These are phyloP conservation scores for Himalopsyche phryganea DNA, from an alignment of 1,140 invertebrate genomes.

Conservation along the genomic window DNA sequence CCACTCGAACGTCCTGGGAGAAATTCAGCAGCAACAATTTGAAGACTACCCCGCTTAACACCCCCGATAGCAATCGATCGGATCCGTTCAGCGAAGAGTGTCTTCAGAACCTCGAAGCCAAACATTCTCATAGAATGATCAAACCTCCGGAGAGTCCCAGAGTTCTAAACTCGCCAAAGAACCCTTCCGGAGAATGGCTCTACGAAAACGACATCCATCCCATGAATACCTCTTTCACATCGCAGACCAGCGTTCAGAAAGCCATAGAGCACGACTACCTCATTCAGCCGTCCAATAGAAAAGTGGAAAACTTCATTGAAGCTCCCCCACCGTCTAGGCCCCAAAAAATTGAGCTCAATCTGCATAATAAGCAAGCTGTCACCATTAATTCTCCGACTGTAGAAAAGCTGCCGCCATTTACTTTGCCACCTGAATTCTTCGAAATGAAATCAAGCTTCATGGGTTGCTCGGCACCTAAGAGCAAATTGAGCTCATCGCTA, in stretches of 20 bases:
- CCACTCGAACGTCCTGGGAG: conserved; percentile 19
- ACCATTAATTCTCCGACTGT: conserved; percentile 35
- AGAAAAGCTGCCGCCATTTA: conserved; percentile 47
- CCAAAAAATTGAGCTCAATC: conserved; percentile 36
- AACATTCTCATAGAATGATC: conserved; percentile 32
- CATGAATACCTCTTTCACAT: conserved; percentile 14
- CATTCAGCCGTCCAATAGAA: conserved; percentile 58
- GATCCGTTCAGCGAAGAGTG: conserved; percentile 52
- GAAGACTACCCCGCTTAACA: conserved; percentile 13
- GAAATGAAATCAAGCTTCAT: conserved; percentile 21
- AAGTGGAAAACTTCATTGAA: conserved; percentile 44
- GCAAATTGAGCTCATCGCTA: conserved; percentile 8
- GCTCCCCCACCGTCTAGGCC: conserved; percentile 47
- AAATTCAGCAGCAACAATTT: conserved; percentile 12
- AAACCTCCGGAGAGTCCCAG: conserved; percentile 34
- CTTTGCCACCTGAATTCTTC: conserved; percentile 30
- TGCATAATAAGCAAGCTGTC: background rate
- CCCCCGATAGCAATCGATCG: conserved; percentile 21
- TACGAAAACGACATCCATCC: conserved; percentile 29
- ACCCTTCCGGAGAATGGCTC: conserved; percentile 15
- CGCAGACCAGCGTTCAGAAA: conserved; percentile 46
- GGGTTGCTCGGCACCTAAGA: conserved; percentile 4
- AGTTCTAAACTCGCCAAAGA: conserved; percentile 17
- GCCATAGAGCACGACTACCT: conserved; percentile 55
- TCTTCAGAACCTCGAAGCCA: conserved; percentile 46